Evolutionary conservation across 2,113 vertebrate species (phyloP), one percentile per base, ranked within the genome.

Genomic region (Mugil cephalus): DNA sequence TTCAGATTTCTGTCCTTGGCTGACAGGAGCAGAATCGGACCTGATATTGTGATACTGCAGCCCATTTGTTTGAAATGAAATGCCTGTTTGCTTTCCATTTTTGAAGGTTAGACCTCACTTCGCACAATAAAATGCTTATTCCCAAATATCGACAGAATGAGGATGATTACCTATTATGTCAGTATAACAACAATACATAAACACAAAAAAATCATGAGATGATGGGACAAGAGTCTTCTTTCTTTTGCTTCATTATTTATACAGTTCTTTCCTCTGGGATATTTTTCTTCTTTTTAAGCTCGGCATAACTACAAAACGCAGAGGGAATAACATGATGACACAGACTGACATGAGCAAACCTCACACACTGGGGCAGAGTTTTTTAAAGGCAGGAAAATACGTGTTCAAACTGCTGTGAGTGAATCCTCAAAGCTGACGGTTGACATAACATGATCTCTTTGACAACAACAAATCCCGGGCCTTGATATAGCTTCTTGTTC

Each of bases 381-480:
- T 67, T 59, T 8, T 21, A 39, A 45, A 67, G 19, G 18, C 21
- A 36, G 58, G 15, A 45, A 48, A 69, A 47, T 69, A 36, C 35
- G 69, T 64, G 51, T 74, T 38, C 15, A 24, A 70, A 73, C 60
- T 74, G 71, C 75, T 69, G 56, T 1, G 19, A 48, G 51, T 60
- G 30, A 78, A 62, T 50, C 48, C 45, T 63, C 51, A 47, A 35
- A 75, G 72, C 55, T 18, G 34, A 7, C 7, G 45, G 17, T 10
- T 59, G 45, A 66, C 56, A 53, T 47, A 64, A 66, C 15, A 58
- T n/a, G 1, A 53, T 71, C 45, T 73, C 63, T 68, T 19, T 45
- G 55, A 70, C 38, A 74, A 76, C 47, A 85, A 78, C 45, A 64
- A 55, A 68, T 47, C 36, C 52, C 15, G 61, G 30, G 35, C 36